Conservation (phyloP, 2,797 vertebrate genomes). For the Odontamblyopus rebecca region DNA sequence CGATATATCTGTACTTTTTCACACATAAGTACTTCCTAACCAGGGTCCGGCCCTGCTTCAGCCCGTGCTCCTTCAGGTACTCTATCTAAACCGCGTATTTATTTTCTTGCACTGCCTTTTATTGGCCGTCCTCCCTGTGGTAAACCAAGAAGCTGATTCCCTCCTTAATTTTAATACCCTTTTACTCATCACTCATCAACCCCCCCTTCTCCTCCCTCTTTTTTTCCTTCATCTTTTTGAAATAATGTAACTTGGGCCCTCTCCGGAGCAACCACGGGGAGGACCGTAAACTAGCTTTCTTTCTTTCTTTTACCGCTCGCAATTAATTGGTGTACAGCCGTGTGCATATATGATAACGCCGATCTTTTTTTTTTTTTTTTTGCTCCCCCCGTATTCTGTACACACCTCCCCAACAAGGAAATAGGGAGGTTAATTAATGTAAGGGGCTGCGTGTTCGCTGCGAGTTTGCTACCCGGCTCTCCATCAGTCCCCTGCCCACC, state of each 20-base stretch:
- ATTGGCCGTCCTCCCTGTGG: constrained; percentile 91
- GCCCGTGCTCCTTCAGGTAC: constrained; percentile 92
- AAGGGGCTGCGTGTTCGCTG: constrained; percentile 89
- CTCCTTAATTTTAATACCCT: constrained; percentile 99
- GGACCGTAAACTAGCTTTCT: constrained; percentile 90
- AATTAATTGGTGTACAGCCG: constrained; percentile 98
- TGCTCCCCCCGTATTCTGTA: constrained; percentile 4
- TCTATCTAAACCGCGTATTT: constrained; percentile 89
- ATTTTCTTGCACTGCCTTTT: constrained; percentile 98
- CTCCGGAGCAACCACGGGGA: constrained; percentile 89
- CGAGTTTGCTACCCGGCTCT: constrained; percentile 86
- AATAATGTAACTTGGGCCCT: constrained; percentile 85
- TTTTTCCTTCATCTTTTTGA: constrained; percentile 74
- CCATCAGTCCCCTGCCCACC: constrained; percentile 43
- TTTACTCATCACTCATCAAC: constrained; percentile 90
- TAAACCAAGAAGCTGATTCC: constrained; percentile 87
- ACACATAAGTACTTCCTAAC: background rate
- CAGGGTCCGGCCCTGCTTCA: background rate
- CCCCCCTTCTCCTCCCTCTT: constrained; percentile 70
- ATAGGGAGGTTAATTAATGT: constrained; percentile 99
- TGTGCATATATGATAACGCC: constrained; percentile 90
- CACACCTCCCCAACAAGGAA: constrained; percentile 83
- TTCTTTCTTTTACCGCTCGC: constrained; percentile 70
- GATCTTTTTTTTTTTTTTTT: constrained; percentile 45
- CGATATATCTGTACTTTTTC: too few relatives aligned